Conservation (phyloP, 2,113 vertebrate species). For the Laticauda laticaudata region DNA sequence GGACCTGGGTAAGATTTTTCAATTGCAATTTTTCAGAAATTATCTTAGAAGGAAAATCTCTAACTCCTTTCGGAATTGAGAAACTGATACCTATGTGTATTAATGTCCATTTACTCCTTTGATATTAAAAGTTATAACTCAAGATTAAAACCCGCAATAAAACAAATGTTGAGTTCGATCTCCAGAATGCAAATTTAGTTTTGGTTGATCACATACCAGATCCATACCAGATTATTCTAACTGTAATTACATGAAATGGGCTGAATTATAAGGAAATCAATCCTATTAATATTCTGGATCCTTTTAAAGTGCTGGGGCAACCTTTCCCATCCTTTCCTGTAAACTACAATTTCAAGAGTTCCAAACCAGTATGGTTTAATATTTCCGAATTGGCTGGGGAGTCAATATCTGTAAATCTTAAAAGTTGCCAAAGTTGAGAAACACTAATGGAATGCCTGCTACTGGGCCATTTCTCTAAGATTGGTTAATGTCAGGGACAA, state of each 20-base stretch:
- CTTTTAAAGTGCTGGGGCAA: neutral
- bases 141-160: neutral
- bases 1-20: slow-evolving; percentile 60
- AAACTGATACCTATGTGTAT: neutral
- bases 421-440: neutral
- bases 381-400: neutral
- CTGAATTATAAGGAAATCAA: neutral
- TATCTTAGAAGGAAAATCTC: neutral
- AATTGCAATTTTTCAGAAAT: neutral
- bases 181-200: neutral
- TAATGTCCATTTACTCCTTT: neutral
- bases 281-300: neutral
- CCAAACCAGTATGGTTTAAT: neutral
- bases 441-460: neutral
- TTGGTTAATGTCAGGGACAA: neutral
- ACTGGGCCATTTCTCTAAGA: neutral
- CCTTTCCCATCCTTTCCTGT: neutral
- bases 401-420: too few relatives aligned
- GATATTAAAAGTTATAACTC: neutral
- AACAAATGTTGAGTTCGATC: neutral
- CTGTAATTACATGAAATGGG: neutral
- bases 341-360: neutral
- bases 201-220: neutral
- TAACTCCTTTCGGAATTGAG: neutral
- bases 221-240: neutral